These are phyloP conservation scores for Hypsibius dujardini DNA, from an alignment of 1,140 invertebrate genomes.

Conservation along the genomic window DNA sequence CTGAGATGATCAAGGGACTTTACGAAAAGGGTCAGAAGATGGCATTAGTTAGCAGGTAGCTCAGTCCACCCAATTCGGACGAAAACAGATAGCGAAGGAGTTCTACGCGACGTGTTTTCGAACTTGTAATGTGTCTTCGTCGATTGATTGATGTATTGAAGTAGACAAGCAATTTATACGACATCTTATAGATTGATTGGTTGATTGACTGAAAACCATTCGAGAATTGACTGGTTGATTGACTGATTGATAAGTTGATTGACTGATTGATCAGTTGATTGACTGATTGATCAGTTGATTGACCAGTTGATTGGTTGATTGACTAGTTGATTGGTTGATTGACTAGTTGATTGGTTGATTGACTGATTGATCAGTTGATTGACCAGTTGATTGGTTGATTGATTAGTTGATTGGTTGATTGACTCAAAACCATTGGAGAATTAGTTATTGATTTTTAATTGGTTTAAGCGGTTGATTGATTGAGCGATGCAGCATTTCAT, in stretches of 20 bases:
- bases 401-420: too few relatives aligned
- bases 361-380: too few relatives aligned
- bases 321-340: too few relatives aligned
- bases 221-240: too few relatives aligned
- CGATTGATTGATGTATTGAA: neutral
- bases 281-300: too few relatives aligned
- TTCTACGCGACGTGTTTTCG: neutral
- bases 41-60: slow-evolving; percentile 12
- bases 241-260: too few relatives aligned
- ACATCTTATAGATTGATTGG: neutral
- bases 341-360: too few relatives aligned
- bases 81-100: neutral
- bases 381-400: too few relatives aligned
- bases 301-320: too few relatives aligned
- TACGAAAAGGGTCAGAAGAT: neutral
- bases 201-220: too few relatives aligned
- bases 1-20: neutral
- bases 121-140: neutral
- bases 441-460: neutral
- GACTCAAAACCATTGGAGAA: neutral
- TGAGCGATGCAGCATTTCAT: neutral
- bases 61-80: neutral
- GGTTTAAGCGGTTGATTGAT: neutral
- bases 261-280: too few relatives aligned
- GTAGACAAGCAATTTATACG: neutral